Percentiles rank a stretch among this genome's conserved stretches.
Evolutionary conservation across 2,113 vertebrate species (phyloP).

Genomic region (Semicossyphus pulcher): DNA sequence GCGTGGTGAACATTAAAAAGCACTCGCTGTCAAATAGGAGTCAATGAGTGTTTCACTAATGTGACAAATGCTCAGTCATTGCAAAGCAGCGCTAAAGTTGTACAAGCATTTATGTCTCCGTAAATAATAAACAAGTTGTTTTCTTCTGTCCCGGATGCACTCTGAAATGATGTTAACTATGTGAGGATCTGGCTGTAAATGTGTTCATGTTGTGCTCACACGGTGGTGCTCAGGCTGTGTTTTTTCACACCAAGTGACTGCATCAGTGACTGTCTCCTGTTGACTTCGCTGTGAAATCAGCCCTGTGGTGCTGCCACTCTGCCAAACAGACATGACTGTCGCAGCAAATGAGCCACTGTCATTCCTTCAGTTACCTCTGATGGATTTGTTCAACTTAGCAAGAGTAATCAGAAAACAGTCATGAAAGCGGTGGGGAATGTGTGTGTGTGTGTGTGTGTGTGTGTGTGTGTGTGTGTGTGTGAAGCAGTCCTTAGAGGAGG

Average conservation of each 20-base stretch:
- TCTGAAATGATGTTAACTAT: not conserved
- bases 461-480: conserved; percentile 12
- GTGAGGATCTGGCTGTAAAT: not conserved
- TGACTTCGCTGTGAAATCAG: conserved; percentile 24
- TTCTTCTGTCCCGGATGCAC: not conserved
- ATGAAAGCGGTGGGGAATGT: conserved; percentile 10
- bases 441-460: conserved; percentile 16
- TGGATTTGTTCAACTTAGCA: conserved; percentile 54
- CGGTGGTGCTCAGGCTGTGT: not conserved
- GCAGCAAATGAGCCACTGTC: conserved; percentile 37
- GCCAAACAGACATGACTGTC: conserved; percentile 12
- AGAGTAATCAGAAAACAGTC: conserved; percentile 25
- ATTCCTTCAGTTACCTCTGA: conserved; percentile 37
- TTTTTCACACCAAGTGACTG: not conserved
- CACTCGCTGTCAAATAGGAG: conserved; percentile 13
- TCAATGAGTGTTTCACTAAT: conserved; percentile 18
- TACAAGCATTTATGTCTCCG: too few species aligned
- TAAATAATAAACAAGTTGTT: too few species aligned
- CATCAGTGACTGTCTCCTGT: conserved; percentile 3
- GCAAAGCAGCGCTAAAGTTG: not conserved
- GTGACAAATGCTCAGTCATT: conserved; percentile 30
- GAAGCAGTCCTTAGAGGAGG: conserved; percentile 15
- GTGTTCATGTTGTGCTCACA: not conserved
- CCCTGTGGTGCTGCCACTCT: not conserved
- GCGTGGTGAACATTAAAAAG: conserved; percentile 58